Conservation (phyloP, 2,113 vertebrate species). For the Hassar affinis region DNA sequence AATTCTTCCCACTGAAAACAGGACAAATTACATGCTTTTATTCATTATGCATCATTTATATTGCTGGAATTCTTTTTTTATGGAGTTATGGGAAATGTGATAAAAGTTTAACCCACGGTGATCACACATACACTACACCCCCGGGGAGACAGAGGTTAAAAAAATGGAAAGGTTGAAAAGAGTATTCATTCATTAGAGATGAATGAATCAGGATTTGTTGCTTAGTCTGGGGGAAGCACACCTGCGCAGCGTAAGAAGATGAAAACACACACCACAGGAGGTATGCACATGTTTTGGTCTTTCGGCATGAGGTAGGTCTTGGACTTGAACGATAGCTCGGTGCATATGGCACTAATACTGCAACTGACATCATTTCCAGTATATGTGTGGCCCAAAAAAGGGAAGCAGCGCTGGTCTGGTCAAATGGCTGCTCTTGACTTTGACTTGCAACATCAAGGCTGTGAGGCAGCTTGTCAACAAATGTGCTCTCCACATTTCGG, state of each 20-base stretch:
- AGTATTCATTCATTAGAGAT: conserved; percentile 39
- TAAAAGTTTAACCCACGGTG: not conserved
- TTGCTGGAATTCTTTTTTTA: not conserved
- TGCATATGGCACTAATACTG: conserved; percentile 70
- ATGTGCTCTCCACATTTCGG: conserved; percentile 62
- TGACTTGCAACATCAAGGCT: conserved; percentile 38
- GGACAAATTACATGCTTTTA: not conserved
- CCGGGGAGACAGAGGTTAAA: not conserved
- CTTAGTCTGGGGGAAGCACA: conserved; percentile 43
- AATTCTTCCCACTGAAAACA: not conserved
- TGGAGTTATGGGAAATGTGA: conserved; percentile 1
- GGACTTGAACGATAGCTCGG: conserved; percentile 65
- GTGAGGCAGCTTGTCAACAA: conserved; percentile 59
- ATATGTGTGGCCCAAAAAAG: conserved; percentile 55
- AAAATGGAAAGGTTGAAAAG: conserved; percentile 4
- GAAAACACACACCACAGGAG: conserved; percentile 67
- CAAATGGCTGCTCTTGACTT: conserved; percentile 51
- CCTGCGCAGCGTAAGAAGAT: conserved; percentile 51
- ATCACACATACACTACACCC: not conserved
- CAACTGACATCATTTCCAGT: conserved; percentile 72
- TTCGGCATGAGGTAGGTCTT: conserved; percentile 65
- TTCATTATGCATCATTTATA: not conserved
- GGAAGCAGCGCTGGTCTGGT: conserved; percentile 50
- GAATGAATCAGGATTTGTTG: conserved; percentile 25
- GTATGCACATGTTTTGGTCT: conserved; percentile 72